Evolutionary conservation across 2,888 invertebrate genomes (phyloP), one percentile per base, ranked within the genome.

Genomic region (Pristionchus fissidentatus): DNA sequence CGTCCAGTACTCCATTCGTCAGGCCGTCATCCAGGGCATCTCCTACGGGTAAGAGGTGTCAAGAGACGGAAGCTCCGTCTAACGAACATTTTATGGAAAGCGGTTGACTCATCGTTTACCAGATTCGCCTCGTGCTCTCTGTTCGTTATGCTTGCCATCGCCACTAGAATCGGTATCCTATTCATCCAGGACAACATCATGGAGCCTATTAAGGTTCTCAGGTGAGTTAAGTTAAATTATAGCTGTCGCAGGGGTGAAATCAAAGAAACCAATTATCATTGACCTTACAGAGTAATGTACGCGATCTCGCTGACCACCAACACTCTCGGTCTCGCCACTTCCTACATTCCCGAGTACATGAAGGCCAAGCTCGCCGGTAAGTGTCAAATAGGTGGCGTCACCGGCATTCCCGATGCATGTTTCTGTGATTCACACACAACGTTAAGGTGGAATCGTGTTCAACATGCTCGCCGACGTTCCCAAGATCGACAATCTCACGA

Each of bases 141-240:
- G 13, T 93, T 89, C 86, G 92, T 93, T 84, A 89, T 92, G 43
- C 93, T 93, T 85, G 92, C 92, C 8, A 92, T 91, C 32, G 86
- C 92, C 19, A 93, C 93, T 85, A 86, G 89, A 35, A 92, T 91
- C 84, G 93, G 93, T 35, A 89, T 92, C 3, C 90, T 89, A 52
- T 88, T 93, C 43, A 93, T 94, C 22, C 90, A 92, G 85, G 88
- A 92, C 35, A 93, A 91, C n/a, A 92, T 93, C 29, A 93, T 94
- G 92, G 87, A 88, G 1, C 91, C 93, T 3, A 88, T 92, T 26
- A 87, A 90, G 84, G 93, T 93, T 29, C 93, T 93, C 88, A 91
- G 92, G 93, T 92, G 85, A 86, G 87, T 38, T 32, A 62, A 62
- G 15, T 7, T n/a, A 15, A 52, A 52, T 19, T n/a, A 52, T 52